A percentile compares a stretch with the other conserved stretches of the same genome.
These are phyloP conservation scores for Notodonta ziczac DNA, from an alignment of 2,888 invertebrate genomes.

Conservation along the genomic window DNA sequence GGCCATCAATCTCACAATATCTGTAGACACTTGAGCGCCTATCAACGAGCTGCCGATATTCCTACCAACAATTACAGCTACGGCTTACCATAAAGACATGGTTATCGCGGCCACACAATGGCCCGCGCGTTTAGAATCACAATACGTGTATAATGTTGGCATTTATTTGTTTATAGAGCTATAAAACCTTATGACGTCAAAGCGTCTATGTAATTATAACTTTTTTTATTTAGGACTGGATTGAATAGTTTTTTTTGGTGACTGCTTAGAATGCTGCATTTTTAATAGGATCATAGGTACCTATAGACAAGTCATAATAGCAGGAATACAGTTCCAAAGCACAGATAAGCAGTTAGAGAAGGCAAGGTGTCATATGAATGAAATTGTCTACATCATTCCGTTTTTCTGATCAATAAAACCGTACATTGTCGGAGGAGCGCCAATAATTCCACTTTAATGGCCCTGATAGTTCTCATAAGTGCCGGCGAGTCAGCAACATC, in stretches of 20 bases:
- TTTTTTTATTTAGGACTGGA: background rate
- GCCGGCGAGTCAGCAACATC: background rate
- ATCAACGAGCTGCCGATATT: background rate
- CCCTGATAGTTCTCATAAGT: background rate
- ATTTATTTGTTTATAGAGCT: conserved; percentile 1
- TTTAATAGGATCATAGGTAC: no score
- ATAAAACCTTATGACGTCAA: background rate
- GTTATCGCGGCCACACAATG: background rate
- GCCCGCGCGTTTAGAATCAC: background rate
- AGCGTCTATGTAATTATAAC: background rate
- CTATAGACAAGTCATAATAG: no score
- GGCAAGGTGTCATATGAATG: no score
- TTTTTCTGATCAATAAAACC: background rate
- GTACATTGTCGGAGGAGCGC: background rate
- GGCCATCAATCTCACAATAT: background rate
- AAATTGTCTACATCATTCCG: background rate
- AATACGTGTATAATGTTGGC: background rate
- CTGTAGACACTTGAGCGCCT: background rate
- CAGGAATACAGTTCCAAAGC: no score
- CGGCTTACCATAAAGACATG: background rate
- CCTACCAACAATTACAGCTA: background rate
- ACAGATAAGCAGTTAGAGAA: no score
- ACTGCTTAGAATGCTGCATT: no score
- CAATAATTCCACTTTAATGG: background rate
- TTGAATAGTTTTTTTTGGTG: no score